Evolutionary conservation across 2,888 invertebrate genomes (phyloP).

Genomic region (Cerastis leucographa): DNA sequence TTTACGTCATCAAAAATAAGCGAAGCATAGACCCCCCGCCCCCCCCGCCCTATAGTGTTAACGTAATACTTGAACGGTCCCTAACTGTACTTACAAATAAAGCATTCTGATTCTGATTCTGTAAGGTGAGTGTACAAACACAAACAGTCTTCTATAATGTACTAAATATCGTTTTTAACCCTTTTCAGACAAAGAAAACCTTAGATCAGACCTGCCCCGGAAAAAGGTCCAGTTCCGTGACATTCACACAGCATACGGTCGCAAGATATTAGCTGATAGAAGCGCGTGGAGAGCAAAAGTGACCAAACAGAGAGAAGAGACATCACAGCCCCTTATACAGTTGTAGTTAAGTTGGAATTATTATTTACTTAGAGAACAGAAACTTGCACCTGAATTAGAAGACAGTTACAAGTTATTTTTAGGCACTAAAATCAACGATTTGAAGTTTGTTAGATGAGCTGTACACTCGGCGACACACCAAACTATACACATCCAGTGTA

Average conservation of each 20-base stretch:
- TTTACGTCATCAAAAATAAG: too few relatives aligned
- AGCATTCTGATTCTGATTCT: too few relatives aligned
- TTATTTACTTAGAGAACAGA: background rate
- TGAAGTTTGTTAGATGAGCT: background rate
- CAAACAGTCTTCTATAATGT: background rate
- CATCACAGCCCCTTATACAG: conserved; percentile 79
- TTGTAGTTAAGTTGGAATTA: conserved; percentile 65
- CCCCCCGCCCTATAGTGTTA: too few relatives aligned
- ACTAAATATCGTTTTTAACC: background rate
- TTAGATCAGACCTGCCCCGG: conserved; percentile 85
- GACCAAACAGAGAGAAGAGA: conserved; percentile 74
- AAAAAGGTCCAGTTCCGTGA: conserved; percentile 92
- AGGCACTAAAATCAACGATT: background rate
- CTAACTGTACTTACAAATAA: too few relatives aligned
- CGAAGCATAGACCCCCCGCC: too few relatives aligned
- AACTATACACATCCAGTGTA: too few relatives aligned
- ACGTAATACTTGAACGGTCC: too few relatives aligned
- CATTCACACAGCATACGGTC: conserved; percentile 93
- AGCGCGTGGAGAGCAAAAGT: conserved; percentile 92
- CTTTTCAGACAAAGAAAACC: conserved; percentile 83
- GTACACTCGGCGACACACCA: too few relatives aligned
- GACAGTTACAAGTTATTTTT: background rate
- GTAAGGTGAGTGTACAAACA: too few relatives aligned
- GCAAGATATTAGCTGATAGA: conserved; percentile 92
- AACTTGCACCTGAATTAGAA: conserved; percentile 6